Evolutionary conservation across 2,888 invertebrate genomes (phyloP), one percentile per base, ranked within the genome.

Genomic region (Drosophila flavopinicola): DNA sequence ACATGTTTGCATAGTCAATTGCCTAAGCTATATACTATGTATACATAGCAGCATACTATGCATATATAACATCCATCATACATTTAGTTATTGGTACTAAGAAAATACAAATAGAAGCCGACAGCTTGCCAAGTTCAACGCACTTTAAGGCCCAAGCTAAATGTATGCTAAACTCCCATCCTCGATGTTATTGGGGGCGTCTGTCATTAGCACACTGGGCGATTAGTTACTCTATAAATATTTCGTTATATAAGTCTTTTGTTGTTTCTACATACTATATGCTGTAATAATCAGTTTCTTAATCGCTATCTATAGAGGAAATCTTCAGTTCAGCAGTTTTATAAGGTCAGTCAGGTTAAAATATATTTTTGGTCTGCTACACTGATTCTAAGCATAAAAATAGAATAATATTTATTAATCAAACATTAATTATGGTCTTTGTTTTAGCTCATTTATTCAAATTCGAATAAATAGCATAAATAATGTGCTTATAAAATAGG

Each of bases 1-100:
- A 66, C 66, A 74, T 77, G 85, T 85, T 85, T 80, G 75, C 71
- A 79, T 85, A 82, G 64, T 38, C 58, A 61, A 65, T 71, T 48
- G 58, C 25, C 60, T 49, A 41, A 13, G 39, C 57, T 32, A n/a
- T 15, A 1, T 23, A 10, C 6, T 13, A 5, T 10, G 2, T 10
- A 37, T 15, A 35, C n/a, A 11, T 27, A 1, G 20, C 3, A 9
- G n/a, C 29, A 38, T 15, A 37, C 27, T 24, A 29, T 13, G n/a
- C 1, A 23, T 17, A 23, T 32, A 32, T 38, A 5, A 2, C 24
- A 25, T 15, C n/a, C 10, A 44, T 29, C 11, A 44, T 29, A 37
- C 11, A 33, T 23, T 37, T 56, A 59, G 57, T 67, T 30, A 39
- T 61, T 45, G 58, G 57, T 61, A 79, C 76, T 67, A 56, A 39